Percentiles rank a stretch among this genome's conserved stretches.
Conservation (phyloP, 64 coral and sea anemone genomes). For the Dendrophyllia cribrosa region DNA sequence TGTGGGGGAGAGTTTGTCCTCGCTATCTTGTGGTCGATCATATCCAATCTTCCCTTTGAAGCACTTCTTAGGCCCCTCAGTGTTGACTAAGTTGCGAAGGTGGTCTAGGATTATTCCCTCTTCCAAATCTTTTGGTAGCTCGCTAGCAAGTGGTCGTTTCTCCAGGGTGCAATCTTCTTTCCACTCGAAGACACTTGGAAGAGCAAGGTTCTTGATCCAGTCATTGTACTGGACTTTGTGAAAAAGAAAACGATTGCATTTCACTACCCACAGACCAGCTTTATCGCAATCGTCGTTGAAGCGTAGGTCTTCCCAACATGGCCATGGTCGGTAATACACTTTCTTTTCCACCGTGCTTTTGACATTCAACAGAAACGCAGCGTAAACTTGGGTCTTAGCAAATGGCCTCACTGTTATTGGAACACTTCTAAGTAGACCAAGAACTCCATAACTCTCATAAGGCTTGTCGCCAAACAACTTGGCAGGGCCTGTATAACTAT, state of each 20-base stretch:
- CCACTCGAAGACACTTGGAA: constrained; percentile 26
- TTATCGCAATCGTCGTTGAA: constrained; percentile 77
- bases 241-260: constrained; percentile 44
- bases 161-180: neutral
- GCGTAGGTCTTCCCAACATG: constrained; percentile 67
- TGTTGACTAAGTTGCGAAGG: neutral
- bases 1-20: neutral
- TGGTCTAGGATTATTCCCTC: constrained; percentile 25
- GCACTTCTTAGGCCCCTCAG: constrained; percentile 2
- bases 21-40: neutral
- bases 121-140: neutral
- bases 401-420: constrained; percentile 37
- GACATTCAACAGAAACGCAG: constrained; percentile 52
- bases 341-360: constrained; percentile 61
- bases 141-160: neutral
- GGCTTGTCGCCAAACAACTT: constrained; percentile 5
- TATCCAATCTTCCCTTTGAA: neutral
- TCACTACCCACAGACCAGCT: constrained; percentile 64
- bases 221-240: constrained; percentile 60
- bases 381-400: constrained; percentile 56
- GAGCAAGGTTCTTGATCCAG: constrained; percentile 31
- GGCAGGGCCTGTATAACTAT: constrained; percentile 59
- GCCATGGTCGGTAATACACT: constrained; percentile 67
- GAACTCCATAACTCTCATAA: constrained; percentile 41
- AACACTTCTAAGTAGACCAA: constrained; percentile 43